phyloP scores from a whole-genome alignment of 2,888 invertebrate genomes.

The Pseudococcus longispinus region DNA sequence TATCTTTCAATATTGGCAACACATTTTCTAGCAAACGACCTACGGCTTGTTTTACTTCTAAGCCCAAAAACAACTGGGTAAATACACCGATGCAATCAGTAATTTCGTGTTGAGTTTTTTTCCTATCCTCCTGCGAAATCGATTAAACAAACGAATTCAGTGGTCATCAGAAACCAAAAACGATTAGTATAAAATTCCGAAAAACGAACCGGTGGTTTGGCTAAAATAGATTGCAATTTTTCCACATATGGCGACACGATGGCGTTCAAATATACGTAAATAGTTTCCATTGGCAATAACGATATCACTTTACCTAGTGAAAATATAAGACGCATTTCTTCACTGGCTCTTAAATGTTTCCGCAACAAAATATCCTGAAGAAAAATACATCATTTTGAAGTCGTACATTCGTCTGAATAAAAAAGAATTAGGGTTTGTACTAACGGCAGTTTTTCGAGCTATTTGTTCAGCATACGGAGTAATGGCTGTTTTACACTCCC shows the following conservation, averaged over 20 bases:
- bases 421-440: background rate
- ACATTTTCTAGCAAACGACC: constrained; percentile 36
- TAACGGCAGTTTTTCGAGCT: constrained; percentile 57
- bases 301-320: constrained; percentile 78
- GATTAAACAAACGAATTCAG: background rate
- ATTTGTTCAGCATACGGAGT: constrained; percentile 70
- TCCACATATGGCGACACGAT: constrained; percentile 73
- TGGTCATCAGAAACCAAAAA: background rate
- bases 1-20: constrained; percentile 44
- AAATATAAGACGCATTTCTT: constrained; percentile 77
- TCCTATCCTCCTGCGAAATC: constrained; percentile 24
- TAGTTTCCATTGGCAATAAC: constrained; percentile 69
- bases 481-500: constrained; percentile 79
- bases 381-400: background rate
- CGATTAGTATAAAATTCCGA: background rate
- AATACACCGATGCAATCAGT: constrained; percentile 39
- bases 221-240: constrained; percentile 67
- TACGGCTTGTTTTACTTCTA: constrained; percentile 28
- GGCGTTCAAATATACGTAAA: constrained; percentile 74
- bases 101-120: constrained; percentile 36
- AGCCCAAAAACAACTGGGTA: constrained; percentile 49
- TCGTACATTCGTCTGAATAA: background rate
- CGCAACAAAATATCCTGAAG: constrained; percentile 67
- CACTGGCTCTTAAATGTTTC: constrained; percentile 71
- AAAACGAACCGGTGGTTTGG: constrained; percentile 50